phyloP scores from a whole-genome alignment of 2,888 invertebrate species.

The Dryobota labecula region DNA sequence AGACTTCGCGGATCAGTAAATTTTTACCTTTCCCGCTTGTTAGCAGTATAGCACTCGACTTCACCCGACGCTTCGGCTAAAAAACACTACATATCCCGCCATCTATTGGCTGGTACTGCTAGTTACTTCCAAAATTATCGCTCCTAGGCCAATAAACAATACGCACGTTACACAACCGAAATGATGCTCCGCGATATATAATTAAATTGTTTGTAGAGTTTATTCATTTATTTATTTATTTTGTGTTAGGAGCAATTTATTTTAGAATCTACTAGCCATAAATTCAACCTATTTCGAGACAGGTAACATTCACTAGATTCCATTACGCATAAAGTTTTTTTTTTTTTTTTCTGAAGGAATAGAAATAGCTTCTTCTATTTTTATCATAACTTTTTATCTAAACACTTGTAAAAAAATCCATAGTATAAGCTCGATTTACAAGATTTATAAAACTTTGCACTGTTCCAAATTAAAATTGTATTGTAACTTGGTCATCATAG shows the following conservation, averaged over 20 bases:
- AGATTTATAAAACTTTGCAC: neutral
- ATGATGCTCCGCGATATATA: neutral
- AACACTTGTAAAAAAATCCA: neutral
- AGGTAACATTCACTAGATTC: constrained; percentile 36
- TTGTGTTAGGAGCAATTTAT: neutral
- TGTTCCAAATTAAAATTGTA: neutral
- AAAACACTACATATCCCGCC: neutral
- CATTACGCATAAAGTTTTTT: constrained; percentile 17
- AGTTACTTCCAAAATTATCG: neutral
- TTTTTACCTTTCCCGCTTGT: neutral
- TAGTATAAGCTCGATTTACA: neutral
- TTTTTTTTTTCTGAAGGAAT: neutral
- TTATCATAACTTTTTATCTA: neutral
- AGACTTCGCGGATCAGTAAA: too few species aligned
- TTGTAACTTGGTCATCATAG: neutral
- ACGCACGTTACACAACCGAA: neutral
- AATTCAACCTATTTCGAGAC: neutral
- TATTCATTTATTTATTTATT: too few species aligned
- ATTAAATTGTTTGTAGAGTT: neutral
- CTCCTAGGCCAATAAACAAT: neutral
- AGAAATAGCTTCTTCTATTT: neutral
- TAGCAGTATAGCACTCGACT: neutral
- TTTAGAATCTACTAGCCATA: neutral
- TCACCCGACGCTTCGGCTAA: too few species aligned
- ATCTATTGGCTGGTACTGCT: constrained; percentile 8